A percentile compares a stretch with the other conserved stretches of the same genome.
phyloP scores from a whole-genome alignment of 2,797 vertebrate genomes.

The Lepus oiostolus region DNA sequence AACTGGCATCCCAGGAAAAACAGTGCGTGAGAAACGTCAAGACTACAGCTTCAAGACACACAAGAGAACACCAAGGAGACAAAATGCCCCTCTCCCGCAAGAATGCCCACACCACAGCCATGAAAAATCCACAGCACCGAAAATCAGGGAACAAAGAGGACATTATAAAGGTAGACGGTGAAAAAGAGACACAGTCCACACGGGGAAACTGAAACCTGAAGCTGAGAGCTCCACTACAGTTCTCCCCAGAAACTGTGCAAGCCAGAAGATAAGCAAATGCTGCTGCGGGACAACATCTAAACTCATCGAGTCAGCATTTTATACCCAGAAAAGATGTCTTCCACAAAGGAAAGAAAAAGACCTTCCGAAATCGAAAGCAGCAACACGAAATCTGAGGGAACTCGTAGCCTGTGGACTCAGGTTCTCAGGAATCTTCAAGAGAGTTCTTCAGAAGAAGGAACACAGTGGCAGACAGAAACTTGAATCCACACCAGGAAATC shows the following conservation, averaged over 20 bases:
- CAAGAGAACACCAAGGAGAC: background rate
- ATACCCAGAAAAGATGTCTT: slow-evolving; percentile 26
- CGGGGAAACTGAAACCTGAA: background rate
- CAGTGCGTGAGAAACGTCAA: background rate
- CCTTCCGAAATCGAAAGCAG: background rate
- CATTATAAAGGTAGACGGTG: background rate
- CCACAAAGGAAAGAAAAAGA: background rate
- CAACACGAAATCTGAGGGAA: background rate
- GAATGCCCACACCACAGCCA: background rate
- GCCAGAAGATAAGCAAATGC: background rate
- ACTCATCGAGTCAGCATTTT: background rate
- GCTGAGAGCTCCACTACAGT: background rate
- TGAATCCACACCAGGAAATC: background rate
- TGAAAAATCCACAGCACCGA: background rate
- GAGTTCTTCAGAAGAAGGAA: background rate
- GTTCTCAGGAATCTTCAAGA: background rate
- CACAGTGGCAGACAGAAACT: background rate
- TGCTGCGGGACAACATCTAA: background rate
- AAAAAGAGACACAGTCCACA: background rate
- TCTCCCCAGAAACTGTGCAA: slow-evolving; percentile 28
- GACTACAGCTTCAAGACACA: background rate
- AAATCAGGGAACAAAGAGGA: slow-evolving; percentile 3
- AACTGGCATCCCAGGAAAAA: background rate
- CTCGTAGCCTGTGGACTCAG: background rate
- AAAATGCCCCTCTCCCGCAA: background rate